Evolutionary conservation across 2,113 vertebrate genomes (phyloP).

Genomic region (Maccullochella peelii): DNA sequence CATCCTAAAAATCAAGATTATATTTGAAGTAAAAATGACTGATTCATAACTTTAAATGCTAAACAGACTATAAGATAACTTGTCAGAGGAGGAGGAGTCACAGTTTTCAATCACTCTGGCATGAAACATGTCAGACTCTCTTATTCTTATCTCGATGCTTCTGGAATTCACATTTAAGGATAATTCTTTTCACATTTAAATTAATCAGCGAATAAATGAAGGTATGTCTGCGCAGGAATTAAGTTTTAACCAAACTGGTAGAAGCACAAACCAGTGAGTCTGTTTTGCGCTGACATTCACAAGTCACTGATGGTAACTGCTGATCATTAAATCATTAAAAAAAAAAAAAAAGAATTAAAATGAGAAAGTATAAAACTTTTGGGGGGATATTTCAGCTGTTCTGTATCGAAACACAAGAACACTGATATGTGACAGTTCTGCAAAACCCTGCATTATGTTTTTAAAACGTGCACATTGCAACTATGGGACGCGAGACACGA

Average conservation of each 20-base stretch:
- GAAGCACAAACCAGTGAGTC: background rate
- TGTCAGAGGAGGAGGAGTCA: background rate
- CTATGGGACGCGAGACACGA: background rate
- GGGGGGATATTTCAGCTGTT: background rate
- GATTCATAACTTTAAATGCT: background rate
- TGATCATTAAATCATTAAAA: too few species aligned
- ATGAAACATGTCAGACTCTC: too few species aligned
- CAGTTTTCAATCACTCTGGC: background rate
- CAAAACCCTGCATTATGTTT: background rate
- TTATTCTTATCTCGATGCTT: too few species aligned
- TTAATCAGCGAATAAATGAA: background rate
- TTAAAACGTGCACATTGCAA: background rate
- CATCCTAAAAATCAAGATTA: background rate
- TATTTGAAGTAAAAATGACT: background rate
- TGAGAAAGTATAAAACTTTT: too few species aligned
- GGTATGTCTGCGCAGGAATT: too few species aligned
- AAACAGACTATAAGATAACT: background rate
- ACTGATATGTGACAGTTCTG: background rate
- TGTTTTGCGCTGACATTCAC: background rate
- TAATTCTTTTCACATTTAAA: background rate
- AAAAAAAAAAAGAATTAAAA: too few species aligned
- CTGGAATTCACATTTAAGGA: background rate
- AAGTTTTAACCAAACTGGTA: background rate
- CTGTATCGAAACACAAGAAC: background rate
- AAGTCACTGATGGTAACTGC: too few species aligned